Evolutionary conservation across 2,888 invertebrate genomes (phyloP).

Genomic region (Drosophila neonasuta): DNA sequence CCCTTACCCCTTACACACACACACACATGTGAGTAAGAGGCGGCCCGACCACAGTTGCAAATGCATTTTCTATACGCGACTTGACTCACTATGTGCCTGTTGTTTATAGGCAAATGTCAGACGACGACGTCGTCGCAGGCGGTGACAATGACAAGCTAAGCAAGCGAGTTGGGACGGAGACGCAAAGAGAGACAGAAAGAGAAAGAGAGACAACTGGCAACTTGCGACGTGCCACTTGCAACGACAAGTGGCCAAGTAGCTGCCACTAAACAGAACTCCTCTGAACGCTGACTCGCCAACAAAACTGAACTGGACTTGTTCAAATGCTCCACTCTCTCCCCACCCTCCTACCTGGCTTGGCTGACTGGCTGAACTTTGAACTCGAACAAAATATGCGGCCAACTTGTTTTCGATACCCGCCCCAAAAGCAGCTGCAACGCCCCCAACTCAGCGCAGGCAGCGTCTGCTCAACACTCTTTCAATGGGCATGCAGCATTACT

Average conservation of each 20-base stretch:
- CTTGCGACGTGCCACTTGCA: slow-evolving; percentile 52
- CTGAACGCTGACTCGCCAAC: slow-evolving; percentile 20
- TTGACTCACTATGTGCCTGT: slow-evolving; percentile 32
- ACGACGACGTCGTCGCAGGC: slow-evolving; percentile 59
- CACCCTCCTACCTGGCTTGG: slow-evolving; percentile 30
- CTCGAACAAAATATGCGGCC: slow-evolving; percentile 73
- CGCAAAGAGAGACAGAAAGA: background rate
- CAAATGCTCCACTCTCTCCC: slow-evolving; percentile 44
- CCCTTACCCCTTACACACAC: background rate
- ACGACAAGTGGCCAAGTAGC: slow-evolving; percentile 73
- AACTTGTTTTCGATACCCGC: slow-evolving; percentile 68
- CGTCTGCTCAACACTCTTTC: slow-evolving; percentile 40
- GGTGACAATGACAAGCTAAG: slow-evolving; percentile 67
- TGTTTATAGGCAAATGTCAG: slow-evolving; percentile 72
- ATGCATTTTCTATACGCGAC: slow-evolving; percentile 54
- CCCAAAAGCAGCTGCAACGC: slow-evolving; percentile 67
- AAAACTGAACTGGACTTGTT: slow-evolving; percentile 53
- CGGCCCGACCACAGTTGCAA: slow-evolving; percentile 40
- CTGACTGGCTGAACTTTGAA: slow-evolving; percentile 67
- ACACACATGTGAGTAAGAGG: slow-evolving; percentile 9
- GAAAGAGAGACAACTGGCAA: slow-evolving; percentile 13
- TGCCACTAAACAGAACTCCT: slow-evolving; percentile 40
- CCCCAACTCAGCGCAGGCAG: slow-evolving; percentile 58
- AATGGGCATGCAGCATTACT: slow-evolving; percentile 1
- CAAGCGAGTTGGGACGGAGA: background rate